phyloP scores from a whole-genome alignment of 2,113 vertebrate genomes.

The Pelvicachromis taeniatus region DNA sequence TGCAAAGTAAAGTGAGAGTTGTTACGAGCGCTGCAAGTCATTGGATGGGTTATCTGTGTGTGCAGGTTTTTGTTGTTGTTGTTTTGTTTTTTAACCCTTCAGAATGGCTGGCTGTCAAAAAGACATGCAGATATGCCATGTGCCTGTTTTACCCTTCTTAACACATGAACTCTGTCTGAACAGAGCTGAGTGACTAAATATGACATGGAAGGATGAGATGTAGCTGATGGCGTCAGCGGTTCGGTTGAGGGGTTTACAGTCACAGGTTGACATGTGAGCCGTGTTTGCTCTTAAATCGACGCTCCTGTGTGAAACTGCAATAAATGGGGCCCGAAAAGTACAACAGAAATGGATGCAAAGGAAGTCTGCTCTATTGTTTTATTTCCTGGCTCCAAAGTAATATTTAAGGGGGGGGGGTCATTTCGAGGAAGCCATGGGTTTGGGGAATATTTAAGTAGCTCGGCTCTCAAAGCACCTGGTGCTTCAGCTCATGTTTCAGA shows the following conservation, averaged over 20 bases:
- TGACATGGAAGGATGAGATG: neutral
- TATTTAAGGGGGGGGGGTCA: neutral
- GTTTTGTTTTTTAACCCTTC: neutral
- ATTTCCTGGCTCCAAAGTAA: constrained; percentile 2
- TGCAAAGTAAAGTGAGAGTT: constrained; percentile 49
- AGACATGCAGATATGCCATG: neutral
- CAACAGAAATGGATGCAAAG: neutral
- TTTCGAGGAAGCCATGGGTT: neutral
- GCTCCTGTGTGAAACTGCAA: neutral
- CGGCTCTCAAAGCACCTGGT: neutral
- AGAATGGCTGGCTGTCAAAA: constrained; percentile 12
- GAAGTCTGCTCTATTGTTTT: constrained; percentile 30
- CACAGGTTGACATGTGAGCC: neutral
- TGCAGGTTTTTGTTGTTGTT: neutral
- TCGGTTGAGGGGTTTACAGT: neutral
- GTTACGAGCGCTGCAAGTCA: constrained; percentile 16
- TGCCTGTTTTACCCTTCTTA: neutral
- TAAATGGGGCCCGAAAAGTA: neutral
- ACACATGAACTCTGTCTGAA: neutral
- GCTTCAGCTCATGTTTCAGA: neutral
- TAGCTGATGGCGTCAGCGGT: neutral
- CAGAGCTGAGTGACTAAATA: neutral
- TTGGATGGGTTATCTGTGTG: constrained; percentile 13
- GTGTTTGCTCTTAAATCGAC: neutral
- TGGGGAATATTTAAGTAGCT: neutral